A percentile compares a stretch with the other conserved stretches of the same genome.
Evolutionary conservation across 2,888 invertebrate species (phyloP).

Genomic region (Poecilus cupreus): DNA sequence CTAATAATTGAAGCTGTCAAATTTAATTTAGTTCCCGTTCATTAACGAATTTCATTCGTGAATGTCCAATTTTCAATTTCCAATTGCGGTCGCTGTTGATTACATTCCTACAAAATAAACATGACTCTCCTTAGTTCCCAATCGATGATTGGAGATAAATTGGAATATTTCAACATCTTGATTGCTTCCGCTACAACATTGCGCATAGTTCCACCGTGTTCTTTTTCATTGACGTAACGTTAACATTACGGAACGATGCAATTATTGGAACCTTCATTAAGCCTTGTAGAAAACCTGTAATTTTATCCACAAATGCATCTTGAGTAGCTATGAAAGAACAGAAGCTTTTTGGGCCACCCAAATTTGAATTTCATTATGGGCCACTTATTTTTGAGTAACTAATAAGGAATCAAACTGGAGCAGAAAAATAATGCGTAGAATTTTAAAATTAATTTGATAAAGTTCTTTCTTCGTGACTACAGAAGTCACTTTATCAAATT

Average conservation of each 20-base stretch:
- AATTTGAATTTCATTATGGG: background rate
- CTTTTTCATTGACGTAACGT: background rate
- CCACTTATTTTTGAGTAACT: background rate
- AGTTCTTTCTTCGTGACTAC: background rate
- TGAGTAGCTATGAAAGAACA: background rate
- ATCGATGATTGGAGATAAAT: background rate
- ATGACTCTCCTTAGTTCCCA: background rate
- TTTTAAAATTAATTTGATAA: background rate
- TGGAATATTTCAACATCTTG: constrained; percentile 15
- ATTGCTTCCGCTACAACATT: constrained; percentile 8
- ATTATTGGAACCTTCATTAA: background rate
- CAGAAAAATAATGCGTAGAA: no score
- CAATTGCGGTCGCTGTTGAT: background rate
- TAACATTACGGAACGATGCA: background rate
- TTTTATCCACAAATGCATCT: constrained; percentile 12
- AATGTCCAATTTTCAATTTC: background rate
- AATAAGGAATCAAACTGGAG: background rate
- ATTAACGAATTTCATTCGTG: background rate
- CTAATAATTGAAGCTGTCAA: background rate
- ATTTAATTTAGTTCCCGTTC: background rate
- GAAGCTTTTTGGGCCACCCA: constrained; percentile 7
- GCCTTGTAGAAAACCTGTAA: background rate
- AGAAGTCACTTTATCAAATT: background rate
- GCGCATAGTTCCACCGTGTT: background rate
- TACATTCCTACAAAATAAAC: background rate